Base-by-base conservation (phyloP, 2,888 invertebrate species). In the Disparrhopalites patrizii region DNA sequence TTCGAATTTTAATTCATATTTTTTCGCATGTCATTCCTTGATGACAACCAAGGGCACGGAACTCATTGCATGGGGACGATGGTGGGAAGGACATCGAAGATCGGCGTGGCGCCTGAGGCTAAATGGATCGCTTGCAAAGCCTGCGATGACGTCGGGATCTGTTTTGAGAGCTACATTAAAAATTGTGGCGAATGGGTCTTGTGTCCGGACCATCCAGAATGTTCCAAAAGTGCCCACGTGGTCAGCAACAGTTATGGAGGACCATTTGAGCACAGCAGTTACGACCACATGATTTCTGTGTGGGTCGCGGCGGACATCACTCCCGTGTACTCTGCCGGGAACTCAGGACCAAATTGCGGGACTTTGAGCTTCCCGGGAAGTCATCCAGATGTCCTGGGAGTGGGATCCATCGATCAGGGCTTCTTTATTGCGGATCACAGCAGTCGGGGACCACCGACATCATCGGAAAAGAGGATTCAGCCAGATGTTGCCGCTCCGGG, bases 111-210 rank as follows among this genome's bases (percentile, higher is more conserved):
- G 3, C 67, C 67, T 5, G 58, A 62, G 1, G 63, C 65, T 3
- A 25, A 60, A n/a, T 68, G 64, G 68, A 67, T 70, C 13, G 62
- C 71, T 7, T 73, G 73, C 43, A 56, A 60, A n/a, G 71, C 68
- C 7, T 70, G 68, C 47, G 51, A 63, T 10, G 40, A 58, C 10
- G 3, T 3, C 5, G 28, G 31, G 2, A 20, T 30, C 0, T 70
- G 70, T 36, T 43, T 58, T 1, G 38, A 58, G 8, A 43, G 15
- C 2, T 58, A 57, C 13, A 23, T 70, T 2, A 1, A 25, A 1
- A 36, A 27, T 10, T 71, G 73, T 27, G 71, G 66, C 3, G 65
- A 73, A 40, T 71, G 65, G n/a, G 58, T 71, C 25, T n/a, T 61
- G 3, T 73, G 73, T 38, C 73, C 71, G 13, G 30, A 40, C 10